Evolutionary conservation across 2,888 invertebrate species (phyloP), one percentile per base, ranked within the genome.

Genomic region (Lasioglossum calceatum): DNA sequence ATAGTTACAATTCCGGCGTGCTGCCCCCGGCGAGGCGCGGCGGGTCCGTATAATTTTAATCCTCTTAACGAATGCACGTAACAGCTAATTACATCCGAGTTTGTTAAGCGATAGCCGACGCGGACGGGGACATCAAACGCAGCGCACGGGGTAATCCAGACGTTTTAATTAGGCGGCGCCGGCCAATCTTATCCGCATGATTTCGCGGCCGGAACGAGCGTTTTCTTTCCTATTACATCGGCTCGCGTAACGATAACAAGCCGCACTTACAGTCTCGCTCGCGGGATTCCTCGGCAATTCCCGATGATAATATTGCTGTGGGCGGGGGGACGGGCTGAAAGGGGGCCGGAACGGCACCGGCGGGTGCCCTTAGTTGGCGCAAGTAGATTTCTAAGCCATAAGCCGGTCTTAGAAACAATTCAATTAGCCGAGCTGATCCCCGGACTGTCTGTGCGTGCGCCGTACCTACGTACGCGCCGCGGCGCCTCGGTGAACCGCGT

Each of bases 361-460:
- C 58, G 81, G 83, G 72, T 86, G 85, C 87, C 80, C 87, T 87
- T 86, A 79, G 76, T 64, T 83, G 64, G 70, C 75, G 72, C 84
- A 77, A 79, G 84, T 82, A 78, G 86, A 90, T 89, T 82, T 89
- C 90, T 84, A 71, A 78, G 82, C 77, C 76, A 42, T 89, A 87
- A 91, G 87, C 90, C 84, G 81, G 82, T 89, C 90, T 91, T 91
- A 89, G 89, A 88, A 89, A 91, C 91, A 87, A 91, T 92, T 92
- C 91, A 91, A 92, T 92, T 92, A 92, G 87, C 83, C 82, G 85
- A 84, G 86, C 86, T 82, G 87, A 89, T 86, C 84, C 84, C 54
- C 32, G 70, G 54, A 71, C 85, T 82, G 86, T 85, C 87, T 90
- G 87, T 87, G 89, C 87, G 71, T 82, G 78, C 84, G 82, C 5